phyloP scores from a whole-genome alignment of 2,113 vertebrate genomes.

The Nymphicus hollandicus region DNA sequence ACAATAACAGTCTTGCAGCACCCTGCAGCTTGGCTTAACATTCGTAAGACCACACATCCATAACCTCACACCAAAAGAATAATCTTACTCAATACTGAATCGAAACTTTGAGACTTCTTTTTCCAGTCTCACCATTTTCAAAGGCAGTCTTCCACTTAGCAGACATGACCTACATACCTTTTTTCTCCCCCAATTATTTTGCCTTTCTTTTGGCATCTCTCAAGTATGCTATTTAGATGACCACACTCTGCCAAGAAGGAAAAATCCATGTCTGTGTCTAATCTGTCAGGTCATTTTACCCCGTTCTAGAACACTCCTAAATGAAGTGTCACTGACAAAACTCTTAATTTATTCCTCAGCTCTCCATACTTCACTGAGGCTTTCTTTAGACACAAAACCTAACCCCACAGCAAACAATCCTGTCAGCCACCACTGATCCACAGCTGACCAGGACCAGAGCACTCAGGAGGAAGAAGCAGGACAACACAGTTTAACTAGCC shows the following conservation, averaged over 20 bases:
- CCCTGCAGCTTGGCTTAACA: background rate
- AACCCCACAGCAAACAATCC: background rate
- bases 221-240: background rate
- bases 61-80: background rate
- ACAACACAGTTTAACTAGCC: rapidly evolving
- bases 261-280: background rate
- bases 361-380: background rate
- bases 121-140: background rate
- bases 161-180: background rate
- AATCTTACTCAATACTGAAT: background rate
- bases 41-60: background rate
- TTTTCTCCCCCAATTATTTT: background rate
- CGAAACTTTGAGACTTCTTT: rapidly evolving
- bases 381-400: background rate
- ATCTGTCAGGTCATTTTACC: background rate
- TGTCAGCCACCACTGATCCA: background rate
- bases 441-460: background rate
- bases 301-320: background rate
- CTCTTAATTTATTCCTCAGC: background rate
- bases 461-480: background rate
- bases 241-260: background rate
- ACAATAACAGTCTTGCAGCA: background rate
- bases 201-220: background rate
- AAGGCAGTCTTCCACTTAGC: background rate
- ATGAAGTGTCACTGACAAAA: background rate